Evolutionary conservation across 2,113 vertebrate species (phyloP).

Genomic region (Pseudolaguvia tuberculata): DNA sequence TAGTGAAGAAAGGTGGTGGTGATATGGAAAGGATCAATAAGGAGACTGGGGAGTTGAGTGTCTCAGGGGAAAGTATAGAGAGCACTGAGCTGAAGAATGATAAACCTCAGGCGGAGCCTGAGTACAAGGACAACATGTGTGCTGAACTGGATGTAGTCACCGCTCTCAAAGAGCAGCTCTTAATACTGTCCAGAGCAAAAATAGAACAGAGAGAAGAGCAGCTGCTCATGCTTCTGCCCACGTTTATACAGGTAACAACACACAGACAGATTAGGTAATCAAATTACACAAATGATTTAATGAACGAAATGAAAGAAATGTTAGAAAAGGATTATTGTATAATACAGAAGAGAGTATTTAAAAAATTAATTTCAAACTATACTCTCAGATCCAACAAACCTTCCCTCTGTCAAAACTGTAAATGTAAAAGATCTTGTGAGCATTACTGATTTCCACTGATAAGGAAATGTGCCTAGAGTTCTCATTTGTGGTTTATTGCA

Average conservation of each 20-base stretch:
- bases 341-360: background rate
- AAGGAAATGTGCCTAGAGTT: background rate
- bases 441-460: background rate
- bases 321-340: background rate
- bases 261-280: background rate
- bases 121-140: background rate
- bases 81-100: slow-evolving; percentile 52
- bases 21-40: slow-evolving; percentile 65
- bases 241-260: slow-evolving; percentile 66
- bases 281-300: background rate
- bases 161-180: slow-evolving; percentile 57
- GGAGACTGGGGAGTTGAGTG: slow-evolving; percentile 66
- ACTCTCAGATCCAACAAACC: background rate
- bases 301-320: background rate
- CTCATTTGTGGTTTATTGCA: slow-evolving; percentile 6
- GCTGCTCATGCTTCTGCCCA: slow-evolving; percentile 56
- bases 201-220: slow-evolving; percentile 47
- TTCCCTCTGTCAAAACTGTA: background rate
- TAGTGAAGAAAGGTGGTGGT: slow-evolving; percentile 45
- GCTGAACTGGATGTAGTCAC: slow-evolving; percentile 33
- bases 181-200: slow-evolving; percentile 49
- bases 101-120: slow-evolving; percentile 17
- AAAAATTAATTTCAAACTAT: background rate
- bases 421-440: background rate
- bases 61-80: slow-evolving; percentile 61